Base-by-base conservation (phyloP, 2,888 invertebrate species). In the Salticus scenicus region DNA sequence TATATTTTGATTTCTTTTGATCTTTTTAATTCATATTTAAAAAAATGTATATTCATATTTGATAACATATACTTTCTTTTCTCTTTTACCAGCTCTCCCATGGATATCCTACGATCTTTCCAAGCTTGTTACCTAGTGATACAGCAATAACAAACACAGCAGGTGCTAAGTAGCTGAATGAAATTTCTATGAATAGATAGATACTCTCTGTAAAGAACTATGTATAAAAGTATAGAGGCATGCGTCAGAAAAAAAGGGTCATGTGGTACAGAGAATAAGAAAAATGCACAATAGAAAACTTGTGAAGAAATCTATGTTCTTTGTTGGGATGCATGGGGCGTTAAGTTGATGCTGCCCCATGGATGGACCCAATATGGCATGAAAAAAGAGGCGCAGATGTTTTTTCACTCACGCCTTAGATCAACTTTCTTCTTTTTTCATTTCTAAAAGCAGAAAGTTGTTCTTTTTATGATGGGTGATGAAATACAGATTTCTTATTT, bases 311-410 rank as follows among this genome's bases (percentile, higher is more conserved):
- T 57, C 57, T 24, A 24, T 20, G 14, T 17, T 12, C 57, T 57
- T 57, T 57, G 57, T 57, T 57, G 20, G 57, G 24, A 24, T 57
- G 57, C 57, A 57, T 24, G 57, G 57, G 57, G 57, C 57, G 57
- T 57, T 24, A 57, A 24, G 57, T 57, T 57, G 12, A 24, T 20
- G 57, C 57, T 7, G 5, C 2, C 4, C 20, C 5, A 24, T 24
- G 20, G 24, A 24, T 24, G 57, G 24, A 20, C 2, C 57, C 57
- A 12, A 24, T 5, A 47, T 10, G 17, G 20, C 4, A 17, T 12
- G 12, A 24, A 24, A 24, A 24, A 57, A n/a, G n/a, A 57, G 24
- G 24, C 20, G 57, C 57, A 57, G 57, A 57, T 57, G 57, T n/a
- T 57, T 5, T 24, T n/a, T 1, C 24, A 8, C 57, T 57, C 57